Conservation (phyloP, 2,888 invertebrate genomes). For the Lacanobia wlatinum region DNA sequence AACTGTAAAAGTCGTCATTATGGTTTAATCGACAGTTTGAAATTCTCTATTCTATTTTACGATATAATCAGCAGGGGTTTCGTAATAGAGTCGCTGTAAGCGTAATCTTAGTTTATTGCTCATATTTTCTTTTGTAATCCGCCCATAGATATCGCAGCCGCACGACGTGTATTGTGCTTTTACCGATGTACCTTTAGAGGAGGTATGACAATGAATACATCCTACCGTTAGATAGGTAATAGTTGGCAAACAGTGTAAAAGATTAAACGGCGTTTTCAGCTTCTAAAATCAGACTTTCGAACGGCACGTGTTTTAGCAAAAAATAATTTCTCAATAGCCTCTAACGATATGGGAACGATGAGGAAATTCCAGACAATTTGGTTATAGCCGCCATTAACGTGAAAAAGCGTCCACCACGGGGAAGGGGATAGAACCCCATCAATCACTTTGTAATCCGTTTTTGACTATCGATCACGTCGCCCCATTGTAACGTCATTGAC, state of each 20-base stretch:
- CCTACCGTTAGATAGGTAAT: conserved; percentile 23
- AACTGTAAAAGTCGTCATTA: conserved; percentile 12
- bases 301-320: not conserved
- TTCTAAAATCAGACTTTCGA: conserved; percentile 14
- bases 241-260: conserved; percentile 28
- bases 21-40: conserved; percentile 25
- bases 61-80: conserved; percentile 40
- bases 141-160: conserved; percentile 22
- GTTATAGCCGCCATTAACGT: conserved; percentile 38
- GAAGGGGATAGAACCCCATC: conserved; percentile 69
- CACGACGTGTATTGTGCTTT: conserved; percentile 54
- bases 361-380: conserved; percentile 40
- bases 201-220: conserved; percentile 28
- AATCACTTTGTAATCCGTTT: conserved; percentile 73
- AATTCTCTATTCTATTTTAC: conserved; percentile 35
- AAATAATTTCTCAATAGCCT: conserved; percentile 8
- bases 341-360: conserved; percentile 16
- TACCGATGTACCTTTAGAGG: conserved; percentile 24
- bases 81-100: conserved; percentile 41
- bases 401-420: conserved; percentile 44
- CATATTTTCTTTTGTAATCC: conserved; percentile 45
- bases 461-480: conserved; percentile 72
- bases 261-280: conserved; percentile 19
- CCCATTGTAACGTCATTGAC: conserved; percentile 44
- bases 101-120: conserved; percentile 40